Percentiles rank a stretch among this genome's conserved stretches.
These are phyloP conservation scores for Sycophila texana DNA, from an alignment of 2,888 invertebrate species.

Conservation along the genomic window DNA sequence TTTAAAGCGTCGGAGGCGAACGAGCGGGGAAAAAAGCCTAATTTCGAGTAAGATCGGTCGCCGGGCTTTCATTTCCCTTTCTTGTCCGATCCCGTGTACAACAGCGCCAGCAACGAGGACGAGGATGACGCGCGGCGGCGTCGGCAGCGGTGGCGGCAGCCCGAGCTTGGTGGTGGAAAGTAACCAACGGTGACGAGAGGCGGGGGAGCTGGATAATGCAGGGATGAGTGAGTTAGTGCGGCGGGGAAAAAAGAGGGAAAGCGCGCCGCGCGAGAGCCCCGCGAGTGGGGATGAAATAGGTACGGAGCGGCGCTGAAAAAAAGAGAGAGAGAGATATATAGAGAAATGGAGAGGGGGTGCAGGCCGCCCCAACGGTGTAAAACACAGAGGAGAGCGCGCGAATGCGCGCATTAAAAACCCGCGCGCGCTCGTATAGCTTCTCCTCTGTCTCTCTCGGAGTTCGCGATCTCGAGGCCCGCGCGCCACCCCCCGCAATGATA, in stretches of 20 bases:
- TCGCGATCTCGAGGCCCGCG: slow-evolving; percentile 37
- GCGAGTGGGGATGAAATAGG: slow-evolving; percentile 48
- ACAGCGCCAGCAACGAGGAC: not conserved
- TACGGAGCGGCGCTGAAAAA: slow-evolving; percentile 42
- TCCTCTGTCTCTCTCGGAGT: slow-evolving; percentile 24
- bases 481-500: slow-evolving; percentile 46
- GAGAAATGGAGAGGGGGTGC: slow-evolving; percentile 44
- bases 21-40: slow-evolving; percentile 29
- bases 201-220: slow-evolving; percentile 55
- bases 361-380: slow-evolving; percentile 53
- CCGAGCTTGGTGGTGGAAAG: slow-evolving; percentile 55
- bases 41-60: slow-evolving; percentile 17
- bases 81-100: not conserved
- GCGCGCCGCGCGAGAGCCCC: slow-evolving; percentile 58
- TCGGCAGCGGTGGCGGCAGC: not conserved
- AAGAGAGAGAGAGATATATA: slow-evolving; percentile 54
- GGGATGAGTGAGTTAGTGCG: slow-evolving; percentile 62
- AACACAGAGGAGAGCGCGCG: slow-evolving; percentile 46
- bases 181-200: slow-evolving; percentile 60
- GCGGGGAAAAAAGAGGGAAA: slow-evolving; percentile 53
- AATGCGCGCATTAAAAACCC: slow-evolving; percentile 48
- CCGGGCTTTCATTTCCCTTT: slow-evolving; percentile 16
- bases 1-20: slow-evolving; percentile 18
- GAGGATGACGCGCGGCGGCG: slow-evolving; percentile 33
- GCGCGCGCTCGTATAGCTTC: slow-evolving; percentile 3